Evolutionary conservation across 2,888 invertebrate genomes (phyloP), one percentile per base, ranked within the genome.

Genomic region (Gandaritis pyraliata): DNA sequence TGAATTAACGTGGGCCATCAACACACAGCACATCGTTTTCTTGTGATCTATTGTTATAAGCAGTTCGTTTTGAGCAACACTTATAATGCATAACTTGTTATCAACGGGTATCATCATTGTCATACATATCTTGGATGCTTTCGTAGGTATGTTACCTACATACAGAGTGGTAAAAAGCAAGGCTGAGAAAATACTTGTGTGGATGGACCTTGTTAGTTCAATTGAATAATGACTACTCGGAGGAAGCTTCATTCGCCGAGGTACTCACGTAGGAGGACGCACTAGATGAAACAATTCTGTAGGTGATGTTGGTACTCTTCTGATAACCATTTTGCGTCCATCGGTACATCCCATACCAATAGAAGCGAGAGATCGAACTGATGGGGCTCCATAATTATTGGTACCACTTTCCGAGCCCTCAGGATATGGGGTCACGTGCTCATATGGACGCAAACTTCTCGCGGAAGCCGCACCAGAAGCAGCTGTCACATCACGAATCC

Each of bases 321-420:
- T 93, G 75, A 97, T 96, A 75, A 96, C 96, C 93, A 97, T 94
- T 90, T 96, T 96, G 74, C 95, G 94, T 49, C 97, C 97, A 87
- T 97, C 97, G 45, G 97, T 97, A 67, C 97, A 97, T 36, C 97
- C 97, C 94, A 97, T 95, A 53, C 97, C 97, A 72, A 97, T 96
- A 53, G 97, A 96, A 59, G 96, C 96, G 74, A 96, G 94, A 49
- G 96, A 96, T 68, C 96, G 93, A 68, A 96, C 94, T 36, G 96
- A 96, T 36, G 95, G 94, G 49, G 95, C 95, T 66, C 85, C 86
- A 89, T 96, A 96, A 67, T 93, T 92, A 74, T 93, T 94, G 45
- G 90, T 88, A 69, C 94, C 93, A 67, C 90, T 92, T 70, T 96
- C 96, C 58, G 94, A 93, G 76, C 94, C 94, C 64, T 94, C 93